Conservation (phyloP, 2,888 invertebrate genomes). For the Chrysolina americana region DNA sequence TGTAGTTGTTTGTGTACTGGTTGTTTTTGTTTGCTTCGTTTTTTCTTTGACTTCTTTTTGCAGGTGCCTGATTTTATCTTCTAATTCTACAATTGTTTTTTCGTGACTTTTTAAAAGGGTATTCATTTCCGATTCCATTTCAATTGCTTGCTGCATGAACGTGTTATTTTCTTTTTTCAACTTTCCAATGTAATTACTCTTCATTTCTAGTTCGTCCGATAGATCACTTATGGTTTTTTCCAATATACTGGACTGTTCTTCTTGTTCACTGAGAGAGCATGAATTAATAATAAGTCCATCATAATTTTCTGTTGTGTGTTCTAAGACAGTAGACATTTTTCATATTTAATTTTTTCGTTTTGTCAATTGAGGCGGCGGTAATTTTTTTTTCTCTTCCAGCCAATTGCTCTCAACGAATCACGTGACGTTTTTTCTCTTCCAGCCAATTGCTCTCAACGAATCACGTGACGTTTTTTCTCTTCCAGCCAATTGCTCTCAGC, state of each 20-base stretch:
- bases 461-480: too few relatives aligned
- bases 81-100: conserved; percentile 18
- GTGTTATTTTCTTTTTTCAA: conserved; percentile 13
- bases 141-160: conserved; percentile 11
- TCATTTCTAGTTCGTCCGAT: background rate
- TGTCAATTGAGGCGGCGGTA: too few relatives aligned
- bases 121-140: conserved; percentile 25
- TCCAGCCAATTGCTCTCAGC: too few relatives aligned
- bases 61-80: conserved; percentile 12
- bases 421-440: too few relatives aligned
- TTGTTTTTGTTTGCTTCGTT: conserved; percentile 26
- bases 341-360: too few relatives aligned
- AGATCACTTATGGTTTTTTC: background rate
- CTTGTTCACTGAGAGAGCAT: background rate
- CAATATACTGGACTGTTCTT: background rate
- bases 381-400: too few relatives aligned
- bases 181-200: conserved; percentile 10
- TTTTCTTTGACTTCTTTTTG: too few relatives aligned
- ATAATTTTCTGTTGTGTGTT: too few relatives aligned
- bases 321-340: too few relatives aligned
- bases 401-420: too few relatives aligned
- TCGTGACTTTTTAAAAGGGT: conserved; percentile 3
- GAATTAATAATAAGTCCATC: too few relatives aligned
- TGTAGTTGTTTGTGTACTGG: conserved; percentile 16
- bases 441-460: too few relatives aligned